Base-by-base conservation (phyloP, 2,888 invertebrate species). In the Dryobota labecula region DNA sequence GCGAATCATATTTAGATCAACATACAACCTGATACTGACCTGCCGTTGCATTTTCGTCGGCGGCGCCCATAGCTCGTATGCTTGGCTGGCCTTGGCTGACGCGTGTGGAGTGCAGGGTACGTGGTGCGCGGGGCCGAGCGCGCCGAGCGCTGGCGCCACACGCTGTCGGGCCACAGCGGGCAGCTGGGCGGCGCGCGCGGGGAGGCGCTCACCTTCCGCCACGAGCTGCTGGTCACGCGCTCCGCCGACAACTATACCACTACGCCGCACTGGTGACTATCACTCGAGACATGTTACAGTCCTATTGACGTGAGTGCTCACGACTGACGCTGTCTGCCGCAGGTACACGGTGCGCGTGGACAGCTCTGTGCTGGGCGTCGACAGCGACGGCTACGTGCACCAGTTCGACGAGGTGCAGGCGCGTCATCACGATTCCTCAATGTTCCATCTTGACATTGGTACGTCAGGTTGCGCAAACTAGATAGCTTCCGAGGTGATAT, bases 301-400 rank as follows among this genome's bases (percentile, higher is more conserved):
- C 8, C 33, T 20, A 0, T 20, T 1, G 20, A 20, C 24, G 2
- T 4, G 0, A 62, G 11, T 15, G 24, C 49, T 43, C 49, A 43
- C 47, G 20, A 8, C 8, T 9, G 15, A 20, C 27, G 43, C 20
- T 20, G 13, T 27, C 27, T 60, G 49, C 20, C 24, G 13, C 89
- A 94, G 94, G 83, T 95, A 95, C 87, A 84, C 90, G 2, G 93
- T 95, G 78, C 69, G 83, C 2, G 91, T 94, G 67, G 93, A 95
- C 90, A 95, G 95, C 83, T 93, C 95, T 2, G 86, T 91, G 83
- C 90, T 95, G 81, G 95, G 95, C 47, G 74, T 87, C 38, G 84
- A 87, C 82, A 84, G 89, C 83, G 95, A 95, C 84, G 87, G 90
- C 38, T 94, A 94, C 88, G 89, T 90, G 85, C 94, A 94, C 76